Evolutionary conservation across 2,888 invertebrate species (phyloP).

Genomic region (Spisula subtruncata): DNA sequence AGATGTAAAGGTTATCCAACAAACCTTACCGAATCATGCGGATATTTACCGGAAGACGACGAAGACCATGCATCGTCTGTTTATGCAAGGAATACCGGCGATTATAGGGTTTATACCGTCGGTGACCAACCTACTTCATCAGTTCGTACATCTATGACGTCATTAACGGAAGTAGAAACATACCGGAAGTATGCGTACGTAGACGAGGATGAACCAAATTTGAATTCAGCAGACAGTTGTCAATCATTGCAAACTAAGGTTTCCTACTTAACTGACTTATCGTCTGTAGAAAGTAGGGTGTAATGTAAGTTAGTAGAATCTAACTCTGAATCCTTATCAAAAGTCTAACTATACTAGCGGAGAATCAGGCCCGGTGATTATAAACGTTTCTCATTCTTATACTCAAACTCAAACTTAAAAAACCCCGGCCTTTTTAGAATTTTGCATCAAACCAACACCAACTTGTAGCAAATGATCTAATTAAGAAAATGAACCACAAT

Average conservation of each 20-base stretch:
- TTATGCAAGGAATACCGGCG: not conserved
- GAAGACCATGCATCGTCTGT: not conserved
- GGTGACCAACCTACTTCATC: conserved; percentile 31
- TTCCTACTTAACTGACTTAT: conserved; percentile 36
- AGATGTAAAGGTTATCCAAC: conserved; percentile 32
- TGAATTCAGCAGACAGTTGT: not conserved
- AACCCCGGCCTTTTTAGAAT: no score
- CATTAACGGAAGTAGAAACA: conserved; percentile 62
- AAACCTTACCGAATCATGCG: conserved; percentile 1
- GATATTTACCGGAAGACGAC: not conserved
- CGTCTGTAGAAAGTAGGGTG: conserved; percentile 43
- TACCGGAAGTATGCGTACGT: conserved; percentile 57
- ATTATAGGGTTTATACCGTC: conserved; percentile 3
- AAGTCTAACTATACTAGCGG: no score
- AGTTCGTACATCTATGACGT: conserved; percentile 54
- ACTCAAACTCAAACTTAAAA: no score
- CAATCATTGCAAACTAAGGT: conserved; percentile 16
- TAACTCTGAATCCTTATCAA: no score
- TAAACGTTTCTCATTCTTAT: no score
- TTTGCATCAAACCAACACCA: no score
- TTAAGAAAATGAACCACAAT: no score
- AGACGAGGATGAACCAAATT: conserved; percentile 24
- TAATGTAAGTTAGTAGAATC: not conserved
- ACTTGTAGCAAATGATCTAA: no score
- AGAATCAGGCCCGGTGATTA: no score